phyloP scores from a whole-genome alignment of 2,797 vertebrate genomes.

The Halcyon smyrnensis region DNA sequence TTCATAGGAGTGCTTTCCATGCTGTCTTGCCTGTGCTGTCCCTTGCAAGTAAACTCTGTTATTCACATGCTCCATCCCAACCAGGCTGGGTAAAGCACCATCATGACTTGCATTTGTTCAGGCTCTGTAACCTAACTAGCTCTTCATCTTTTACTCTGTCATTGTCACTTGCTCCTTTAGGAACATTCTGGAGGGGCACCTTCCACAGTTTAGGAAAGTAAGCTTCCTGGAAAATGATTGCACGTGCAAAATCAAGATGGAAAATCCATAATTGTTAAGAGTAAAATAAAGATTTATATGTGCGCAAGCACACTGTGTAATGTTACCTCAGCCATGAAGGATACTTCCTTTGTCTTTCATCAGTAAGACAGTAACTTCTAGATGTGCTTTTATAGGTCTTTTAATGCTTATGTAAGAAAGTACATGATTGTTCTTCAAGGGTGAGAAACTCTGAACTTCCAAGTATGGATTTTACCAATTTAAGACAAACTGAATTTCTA shows the following conservation, averaged over 20 bases:
- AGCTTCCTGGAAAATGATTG: not conserved
- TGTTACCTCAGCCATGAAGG: constrained; percentile 21
- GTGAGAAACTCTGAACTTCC: constrained; percentile 3
- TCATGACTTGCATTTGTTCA: not conserved
- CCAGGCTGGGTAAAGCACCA: not conserved
- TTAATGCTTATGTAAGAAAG: not conserved
- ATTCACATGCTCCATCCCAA: not conserved
- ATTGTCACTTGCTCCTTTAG: not conserved
- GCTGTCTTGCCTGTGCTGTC: not conserved
- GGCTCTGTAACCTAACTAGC: not conserved
- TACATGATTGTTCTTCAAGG: constrained; percentile 31
- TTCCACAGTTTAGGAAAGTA: rapidly evolving
- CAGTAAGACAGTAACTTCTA: not conserved
- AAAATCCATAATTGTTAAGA: not conserved
- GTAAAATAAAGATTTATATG: not conserved
- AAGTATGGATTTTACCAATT: not conserved
- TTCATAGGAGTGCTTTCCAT: not conserved
- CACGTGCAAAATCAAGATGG: not conserved
- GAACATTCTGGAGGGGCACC: not conserved
- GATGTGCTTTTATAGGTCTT: not conserved
- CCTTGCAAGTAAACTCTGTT: not conserved
- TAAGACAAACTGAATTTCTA: not conserved
- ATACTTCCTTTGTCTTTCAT: not conserved
- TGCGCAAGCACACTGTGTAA: rapidly evolving
- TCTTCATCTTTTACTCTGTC: not conserved